phyloP scores from a whole-genome alignment of 2,888 invertebrate species.

The Pterostichus madidus region DNA sequence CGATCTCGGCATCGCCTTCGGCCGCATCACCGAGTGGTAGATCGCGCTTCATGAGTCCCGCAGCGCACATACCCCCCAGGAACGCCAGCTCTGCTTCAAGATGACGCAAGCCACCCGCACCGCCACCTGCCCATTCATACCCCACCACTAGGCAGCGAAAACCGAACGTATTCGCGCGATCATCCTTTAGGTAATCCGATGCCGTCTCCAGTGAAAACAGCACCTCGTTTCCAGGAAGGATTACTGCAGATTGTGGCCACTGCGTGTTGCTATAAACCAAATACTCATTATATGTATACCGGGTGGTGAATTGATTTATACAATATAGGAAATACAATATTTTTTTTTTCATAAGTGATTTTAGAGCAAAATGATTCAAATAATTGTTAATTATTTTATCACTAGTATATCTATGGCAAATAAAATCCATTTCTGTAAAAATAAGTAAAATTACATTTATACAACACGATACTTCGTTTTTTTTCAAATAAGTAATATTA shows the following conservation, averaged over 20 bases:
- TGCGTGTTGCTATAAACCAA: slow-evolving; percentile 78
- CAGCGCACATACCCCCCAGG: slow-evolving; percentile 94
- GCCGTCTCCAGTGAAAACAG: slow-evolving; percentile 97
- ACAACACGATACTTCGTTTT: too few species aligned
- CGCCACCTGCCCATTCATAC: slow-evolving; percentile 86
- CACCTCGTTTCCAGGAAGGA: slow-evolving; percentile 95
- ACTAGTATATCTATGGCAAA: too few species aligned
- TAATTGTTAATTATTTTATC: background rate
- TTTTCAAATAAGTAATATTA: too few species aligned
- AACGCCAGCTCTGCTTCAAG: slow-evolving; percentile 94
- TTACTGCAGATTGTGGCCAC: slow-evolving; percentile 93
- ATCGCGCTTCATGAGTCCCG: slow-evolving; percentile 92
- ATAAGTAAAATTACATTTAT: too few species aligned
- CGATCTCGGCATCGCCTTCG: slow-evolving; percentile 85
- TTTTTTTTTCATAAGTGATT: too few species aligned
- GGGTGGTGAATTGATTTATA: too few species aligned
- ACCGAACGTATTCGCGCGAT: slow-evolving; percentile 87
- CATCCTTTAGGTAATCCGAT: slow-evolving; percentile 95
- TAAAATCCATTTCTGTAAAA: too few species aligned
- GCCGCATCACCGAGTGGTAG: slow-evolving; percentile 83
- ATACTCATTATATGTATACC: background rate
- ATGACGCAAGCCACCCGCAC: slow-evolving; percentile 81
- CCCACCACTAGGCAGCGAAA: slow-evolving; percentile 91
- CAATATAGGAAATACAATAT: too few species aligned
- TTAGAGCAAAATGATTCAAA: too few species aligned